Evolutionary conservation across 2,888 invertebrate species (phyloP), one percentile per base, ranked within the genome.

Genomic region (Brassicogethes aeneus): DNA sequence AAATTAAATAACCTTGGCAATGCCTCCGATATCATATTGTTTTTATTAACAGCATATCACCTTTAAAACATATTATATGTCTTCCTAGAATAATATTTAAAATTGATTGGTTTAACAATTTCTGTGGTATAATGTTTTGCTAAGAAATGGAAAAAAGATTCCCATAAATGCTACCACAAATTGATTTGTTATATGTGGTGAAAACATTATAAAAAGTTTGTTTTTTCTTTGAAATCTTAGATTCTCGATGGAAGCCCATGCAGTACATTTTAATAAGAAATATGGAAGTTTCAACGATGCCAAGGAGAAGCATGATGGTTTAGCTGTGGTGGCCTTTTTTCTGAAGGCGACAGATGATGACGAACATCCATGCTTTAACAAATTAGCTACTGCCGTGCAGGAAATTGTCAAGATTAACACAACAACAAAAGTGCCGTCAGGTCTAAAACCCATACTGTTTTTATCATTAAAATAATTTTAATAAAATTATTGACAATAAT

Each of bases 241-340:
- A 46, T 85, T 77, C 53, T 82, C 83, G 5, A 82, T 82, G 66
- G 85, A 85, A 66, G 80, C 84, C 34, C 88, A 88, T 58, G 77
- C 85, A 39, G 87, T 88, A 0, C 87, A 85, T 62, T 85, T 79
- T 61, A 83, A 83, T 58, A 74, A 75, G 56, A 82, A 82, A 61
- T 84, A 83, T 53, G 71, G 72, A 43, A 73, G 74, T 13, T 72
- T 83, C 57, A 68, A 76, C 39, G 76, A 76, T 34, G 83, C 84
- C 0, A 74, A 74, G 2, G 77, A 77, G 15, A 77, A 82, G 58
- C 76, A 77, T 1, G 83, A 84, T 50, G 84, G 84, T 0, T 56
- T 84, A 17, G 82, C 82, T 0, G 83, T 84, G 0, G 77, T 82
- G 0, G 82, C 80, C 0, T 82, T 83, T 56, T 75, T 84, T 36